Base-by-base conservation (phyloP, 2,888 invertebrate species). In the Hypomecis punctinalis region DNA sequence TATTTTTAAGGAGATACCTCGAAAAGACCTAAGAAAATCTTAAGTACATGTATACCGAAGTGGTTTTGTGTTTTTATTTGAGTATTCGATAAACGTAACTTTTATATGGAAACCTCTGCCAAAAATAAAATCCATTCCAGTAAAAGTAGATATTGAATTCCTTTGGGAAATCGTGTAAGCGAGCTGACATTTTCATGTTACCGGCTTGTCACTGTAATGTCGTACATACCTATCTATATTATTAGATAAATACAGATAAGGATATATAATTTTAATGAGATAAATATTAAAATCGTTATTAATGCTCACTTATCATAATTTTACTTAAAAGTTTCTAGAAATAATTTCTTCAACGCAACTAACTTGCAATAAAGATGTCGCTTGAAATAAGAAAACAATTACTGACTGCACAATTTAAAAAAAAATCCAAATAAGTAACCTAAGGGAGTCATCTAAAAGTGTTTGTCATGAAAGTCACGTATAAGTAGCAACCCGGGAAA, bases 401-500 rank as follows among this genome's bases (percentile, higher is more conserved):
- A 2, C 23, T 23, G 23, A 47, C 33, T 33, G 1, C 47, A 33
- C 8, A 23, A 10, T 10, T 33, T 10, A 0, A 33, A 7, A 37
- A 37, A 40, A 37, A 8, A 5, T 51, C 39, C 11, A 0, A 5
- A 13, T 0, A 11, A 2, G 23, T 40, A 9, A 40, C 33, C 40
- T 23, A n/a, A 45, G 13, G 47, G 36, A 60, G 33, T 42, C n/a
- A 46, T 47, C 51, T 36, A 55, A 46, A 60, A 42, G 57, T 11
- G 37, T 65, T 61, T 55, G 57, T 40, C 52, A 70, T 58, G 63
- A 63, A 60, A 66, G 68, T 68, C 70, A 72, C 72, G 70, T 72
- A 70, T 62, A 66, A 68, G 67, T 67, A 61, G 54, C 55, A 55
- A 56, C 59, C 65, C 57, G 52, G 48, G 54, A 53, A 62, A 40